These are phyloP conservation scores for Nemoura dubitans DNA, from an alignment of 2,888 invertebrate species.

Conservation along the genomic window DNA sequence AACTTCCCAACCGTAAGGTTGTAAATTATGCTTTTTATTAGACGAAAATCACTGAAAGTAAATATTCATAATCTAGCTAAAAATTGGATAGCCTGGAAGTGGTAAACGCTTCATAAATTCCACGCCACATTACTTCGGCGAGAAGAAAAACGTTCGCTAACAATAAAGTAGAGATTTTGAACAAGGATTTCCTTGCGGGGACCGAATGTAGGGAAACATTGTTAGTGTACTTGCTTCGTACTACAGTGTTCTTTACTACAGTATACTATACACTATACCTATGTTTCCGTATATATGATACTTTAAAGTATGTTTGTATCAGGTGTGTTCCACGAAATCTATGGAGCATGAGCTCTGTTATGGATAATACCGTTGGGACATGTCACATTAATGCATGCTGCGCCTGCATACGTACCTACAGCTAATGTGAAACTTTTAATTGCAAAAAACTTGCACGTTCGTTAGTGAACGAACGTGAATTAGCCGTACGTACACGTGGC, in stretches of 20 bases:
- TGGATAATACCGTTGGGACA: not conserved
- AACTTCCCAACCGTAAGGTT: not conserved
- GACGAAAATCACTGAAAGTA: not conserved
- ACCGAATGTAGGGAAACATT: too few relatives aligned
- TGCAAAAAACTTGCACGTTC: not conserved
- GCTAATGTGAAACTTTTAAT: not conserved
- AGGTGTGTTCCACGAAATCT: not conserved
- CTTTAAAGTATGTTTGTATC: not conserved
- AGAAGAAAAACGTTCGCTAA: not conserved
- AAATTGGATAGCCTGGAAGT: not conserved
- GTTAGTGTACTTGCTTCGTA: too few relatives aligned
- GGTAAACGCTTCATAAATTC: constrained; percentile 5
- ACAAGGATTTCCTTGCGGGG: not conserved
- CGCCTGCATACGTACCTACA: not conserved
- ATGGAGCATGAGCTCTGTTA: not conserved
- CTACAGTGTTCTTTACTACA: too few relatives aligned
- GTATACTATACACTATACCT: too few relatives aligned
- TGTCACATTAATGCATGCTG: not conserved
- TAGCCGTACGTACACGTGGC: too few relatives aligned
- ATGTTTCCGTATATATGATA: not conserved
- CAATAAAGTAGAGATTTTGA: not conserved
- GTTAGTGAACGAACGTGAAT: too few relatives aligned
- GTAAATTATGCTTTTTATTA: not conserved
- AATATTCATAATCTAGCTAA: not conserved
- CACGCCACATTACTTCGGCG: not conserved